Evolutionary conservation across 1,140 invertebrate genomes (phyloP), one percentile per base, ranked within the genome.

Genomic region (Coptotermes formosanus): DNA sequence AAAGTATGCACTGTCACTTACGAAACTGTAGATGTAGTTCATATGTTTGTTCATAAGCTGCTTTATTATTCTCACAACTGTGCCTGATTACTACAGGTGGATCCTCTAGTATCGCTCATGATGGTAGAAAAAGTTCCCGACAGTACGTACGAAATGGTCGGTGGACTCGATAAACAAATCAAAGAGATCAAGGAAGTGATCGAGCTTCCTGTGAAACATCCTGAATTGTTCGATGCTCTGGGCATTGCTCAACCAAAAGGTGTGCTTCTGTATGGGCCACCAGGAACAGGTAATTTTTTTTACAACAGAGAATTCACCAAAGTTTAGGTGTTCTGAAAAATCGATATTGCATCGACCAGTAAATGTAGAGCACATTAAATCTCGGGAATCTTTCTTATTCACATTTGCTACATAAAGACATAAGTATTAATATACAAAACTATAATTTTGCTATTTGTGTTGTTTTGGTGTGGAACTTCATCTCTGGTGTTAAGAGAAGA

Each of bases 171-270:
- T 89, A 99, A 99, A 90, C 99, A 99, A 92, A 99, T 99, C 87
- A 99, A 99, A 90, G 99, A 99, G 92, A 99, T 99, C 87, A 99
- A 99, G 92, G 99, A 99, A 92, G 99, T 99, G 0, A 99, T 99
- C 91, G 99, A 99, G 91, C 92, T 99, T 86, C 99, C 99, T 1
- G 98, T 99, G 0, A 99, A 99, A 92, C 99, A 99, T 94, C 99
- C 99, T 4, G 99, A 99, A 91, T 91, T 99, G 4, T 99, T 99
- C 92, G 99, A 99, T 93, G 98, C 99, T 44, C 92, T 99, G 75
- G 99, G 99, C 89, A 99, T 99, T 92, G 99, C 99, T 85, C 99
- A 99, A 91, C 99, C 99, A 3, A 99, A 99, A 93, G 99, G 99
- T 89, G 99, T 99, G 7, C 91, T 99, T 0, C 92, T 99, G 0